Evolutionary conservation across 2,888 invertebrate species (phyloP), one percentile per base, ranked within the genome.

Genomic region (Gortyna flavago): DNA sequence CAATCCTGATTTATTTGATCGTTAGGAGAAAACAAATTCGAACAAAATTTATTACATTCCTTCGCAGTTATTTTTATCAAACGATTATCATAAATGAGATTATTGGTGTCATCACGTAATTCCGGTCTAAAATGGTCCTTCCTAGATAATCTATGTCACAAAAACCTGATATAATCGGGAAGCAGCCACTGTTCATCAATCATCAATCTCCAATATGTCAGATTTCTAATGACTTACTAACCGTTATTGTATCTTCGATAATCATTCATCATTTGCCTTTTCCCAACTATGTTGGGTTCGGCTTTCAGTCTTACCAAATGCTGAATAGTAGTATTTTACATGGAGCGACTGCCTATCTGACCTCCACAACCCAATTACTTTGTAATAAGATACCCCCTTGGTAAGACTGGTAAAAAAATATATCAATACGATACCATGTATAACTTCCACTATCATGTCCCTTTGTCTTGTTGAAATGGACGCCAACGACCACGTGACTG

Each of bases 81-180:
- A 13, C 0, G n/a, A 54, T 35, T 66, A 41, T 65, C 32, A 72
- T 86, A 80, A 71, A 80, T 76, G 74, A 75, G 73, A 84, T 62
- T 64, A 68, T 87, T 62, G 57, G 64, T 16, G 61, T 62, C 65
- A n/a, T 59, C 44, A n/a, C 32, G 18, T 61, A 44, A 66, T 75
- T 84, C 29, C 32, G 35, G 70, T 61, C 5, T 68, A 32, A 44
- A 57, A 29, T 8, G 38, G 57, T 38, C 48, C 65, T 65, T 80
- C 13, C 38, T 57, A 4, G 21, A 38, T 41, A 38, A 81, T 48
- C 16, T 65, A 80, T 0, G 54, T 11, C 0, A 66, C 25, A 54
- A 59, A 51, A 51, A 44, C 59, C n/a, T 0, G 5, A 6, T 54
- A 16, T 11, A 4, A 64, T 38, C 25, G 32, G 82, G 75, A 75